These are phyloP conservation scores for Budorcas taxicolor DNA, from an alignment of 2,113 vertebrate species.

Conservation along the genomic window DNA sequence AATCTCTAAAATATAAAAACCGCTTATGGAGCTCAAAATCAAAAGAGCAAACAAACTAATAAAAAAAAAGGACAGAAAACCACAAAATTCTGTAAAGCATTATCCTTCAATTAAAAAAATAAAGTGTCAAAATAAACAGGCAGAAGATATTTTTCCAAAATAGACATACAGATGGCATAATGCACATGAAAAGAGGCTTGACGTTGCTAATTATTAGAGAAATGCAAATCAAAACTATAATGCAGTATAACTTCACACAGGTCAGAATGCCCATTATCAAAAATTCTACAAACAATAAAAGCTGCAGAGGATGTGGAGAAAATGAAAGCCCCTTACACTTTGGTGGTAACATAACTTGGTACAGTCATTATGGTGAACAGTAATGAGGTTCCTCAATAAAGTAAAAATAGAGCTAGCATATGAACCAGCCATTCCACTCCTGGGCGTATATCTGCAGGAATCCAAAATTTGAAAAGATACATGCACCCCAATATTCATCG, in stretches of 20 bases:
- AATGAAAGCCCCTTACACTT: neutral
- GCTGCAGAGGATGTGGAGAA: neutral
- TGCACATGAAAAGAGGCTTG: neutral
- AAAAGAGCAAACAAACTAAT: neutral
- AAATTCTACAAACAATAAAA: neutral
- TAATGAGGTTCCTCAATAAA: neutral
- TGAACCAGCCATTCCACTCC: neutral
- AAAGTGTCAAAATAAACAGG: neutral
- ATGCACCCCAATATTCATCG: neutral
- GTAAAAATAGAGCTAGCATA: neutral
- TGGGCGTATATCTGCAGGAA: neutral
- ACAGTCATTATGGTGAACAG: neutral
- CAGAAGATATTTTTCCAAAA: neutral
- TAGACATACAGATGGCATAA: neutral
- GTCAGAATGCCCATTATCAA: neutral
- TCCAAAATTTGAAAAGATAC: neutral
- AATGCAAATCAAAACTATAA: neutral
- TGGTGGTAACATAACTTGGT: neutral
- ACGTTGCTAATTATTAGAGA: neutral
- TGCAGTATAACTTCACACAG: neutral
- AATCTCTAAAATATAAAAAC: neutral
- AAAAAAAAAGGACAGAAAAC: neutral
- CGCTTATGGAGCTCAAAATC: neutral
- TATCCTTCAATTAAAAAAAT: neutral
- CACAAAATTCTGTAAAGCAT: neutral